phyloP scores from a whole-genome alignment of 2,888 invertebrate species.

The Adela reaumurella region DNA sequence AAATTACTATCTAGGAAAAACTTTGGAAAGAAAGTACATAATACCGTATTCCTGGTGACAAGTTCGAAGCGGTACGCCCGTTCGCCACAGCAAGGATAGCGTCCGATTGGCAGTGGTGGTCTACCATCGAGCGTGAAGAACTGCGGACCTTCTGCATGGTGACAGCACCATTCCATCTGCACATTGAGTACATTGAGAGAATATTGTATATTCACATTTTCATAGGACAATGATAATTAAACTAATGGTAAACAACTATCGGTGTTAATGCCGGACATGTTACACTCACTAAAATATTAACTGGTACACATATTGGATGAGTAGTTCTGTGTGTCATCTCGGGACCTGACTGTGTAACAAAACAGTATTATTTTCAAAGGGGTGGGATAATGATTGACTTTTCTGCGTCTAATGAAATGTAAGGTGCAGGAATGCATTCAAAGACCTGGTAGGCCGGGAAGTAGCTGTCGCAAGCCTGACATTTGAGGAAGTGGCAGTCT shows the following conservation, averaged over 20 bases:
- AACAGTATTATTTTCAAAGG: too few species aligned
- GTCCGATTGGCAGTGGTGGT: slow-evolving; percentile 67
- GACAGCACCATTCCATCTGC: slow-evolving; percentile 77
- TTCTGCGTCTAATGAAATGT: too few species aligned
- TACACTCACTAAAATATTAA: not conserved
- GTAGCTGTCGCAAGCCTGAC: slow-evolving; percentile 72
- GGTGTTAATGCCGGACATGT: not conserved
- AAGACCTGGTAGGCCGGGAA: slow-evolving; percentile 75
- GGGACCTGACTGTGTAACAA: too few species aligned
- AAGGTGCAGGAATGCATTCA: too few species aligned
- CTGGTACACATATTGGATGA: too few species aligned
- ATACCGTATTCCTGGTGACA: slow-evolving; percentile 59
- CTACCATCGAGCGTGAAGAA: slow-evolving; percentile 70
- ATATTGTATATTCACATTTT: too few species aligned
- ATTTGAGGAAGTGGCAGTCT: slow-evolving; percentile 81
- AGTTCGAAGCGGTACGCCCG: slow-evolving; percentile 78
- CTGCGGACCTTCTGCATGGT: slow-evolving; percentile 75
- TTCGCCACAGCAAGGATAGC: slow-evolving; percentile 86
- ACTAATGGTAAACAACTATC: not conserved
- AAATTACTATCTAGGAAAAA: too few species aligned
- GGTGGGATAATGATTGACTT: too few species aligned
- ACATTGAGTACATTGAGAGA: too few species aligned
- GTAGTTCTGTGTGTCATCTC: too few species aligned
- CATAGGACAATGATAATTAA: too few species aligned
- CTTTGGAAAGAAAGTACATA: too few species aligned